Evolutionary conservation across 2,888 invertebrate species (phyloP).

Genomic region (Arrhopalites spinosus): DNA sequence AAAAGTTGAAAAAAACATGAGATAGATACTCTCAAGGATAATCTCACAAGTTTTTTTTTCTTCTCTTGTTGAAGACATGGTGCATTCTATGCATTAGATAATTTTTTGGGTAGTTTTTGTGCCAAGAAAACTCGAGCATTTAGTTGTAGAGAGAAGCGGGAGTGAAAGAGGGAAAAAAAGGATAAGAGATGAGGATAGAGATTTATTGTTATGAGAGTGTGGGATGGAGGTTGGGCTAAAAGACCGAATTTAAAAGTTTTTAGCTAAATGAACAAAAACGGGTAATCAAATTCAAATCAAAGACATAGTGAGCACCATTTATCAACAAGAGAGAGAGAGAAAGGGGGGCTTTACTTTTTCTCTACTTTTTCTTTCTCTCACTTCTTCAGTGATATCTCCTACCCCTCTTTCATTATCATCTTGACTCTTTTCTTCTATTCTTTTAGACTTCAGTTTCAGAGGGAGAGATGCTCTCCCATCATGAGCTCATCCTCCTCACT

Average conservation of each 20-base stretch:
- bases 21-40: not conserved
- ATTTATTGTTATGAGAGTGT: constrained; percentile 50
- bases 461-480: not conserved
- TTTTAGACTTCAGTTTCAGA: constrained; percentile 3
- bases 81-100: too few relatives aligned
- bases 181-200: constrained; percentile 33
- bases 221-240: constrained; percentile 40
- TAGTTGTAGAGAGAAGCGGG: not conserved
- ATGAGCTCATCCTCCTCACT: constrained; percentile 3
- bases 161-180: constrained; percentile 14
- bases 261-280: constrained; percentile 56
- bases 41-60: not conserved
- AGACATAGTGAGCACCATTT: constrained; percentile 49
- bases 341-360: constrained; percentile 7
- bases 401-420: constrained; percentile 26
- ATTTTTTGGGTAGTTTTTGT: not conserved
- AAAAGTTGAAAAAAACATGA: not conserved
- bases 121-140: constrained; percentile 5
- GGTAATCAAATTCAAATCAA: constrained; percentile 57
- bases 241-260: constrained; percentile 49
- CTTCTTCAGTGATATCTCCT: constrained; percentile 9
- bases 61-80: too few relatives aligned
- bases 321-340: constrained; percentile 31
- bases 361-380: constrained; percentile 23
- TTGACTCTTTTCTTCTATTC: constrained; percentile 11